phyloP scores from a whole-genome alignment of 2,888 invertebrate genomes.

The Idaea aversata region DNA sequence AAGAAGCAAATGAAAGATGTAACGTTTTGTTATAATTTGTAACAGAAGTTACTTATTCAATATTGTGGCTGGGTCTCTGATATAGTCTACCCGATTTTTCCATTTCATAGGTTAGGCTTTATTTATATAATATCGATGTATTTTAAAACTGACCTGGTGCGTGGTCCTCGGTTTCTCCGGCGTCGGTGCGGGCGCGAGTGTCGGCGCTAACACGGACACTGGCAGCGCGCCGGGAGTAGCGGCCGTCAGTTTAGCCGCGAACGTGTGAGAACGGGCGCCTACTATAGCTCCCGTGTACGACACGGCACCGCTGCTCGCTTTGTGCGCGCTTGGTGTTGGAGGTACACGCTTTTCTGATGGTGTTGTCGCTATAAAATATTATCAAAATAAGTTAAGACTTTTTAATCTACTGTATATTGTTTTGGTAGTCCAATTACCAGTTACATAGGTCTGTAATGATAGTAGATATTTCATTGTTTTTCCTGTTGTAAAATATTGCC shows the following conservation, averaged over 20 bases:
- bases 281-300: constrained; percentile 77
- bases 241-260: constrained; percentile 86
- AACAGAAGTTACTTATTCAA: too few species aligned
- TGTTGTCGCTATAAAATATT: neutral
- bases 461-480: too few species aligned
- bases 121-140: too few species aligned
- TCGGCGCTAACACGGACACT: constrained; percentile 45
- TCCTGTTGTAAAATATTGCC: too few species aligned
- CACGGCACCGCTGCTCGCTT: constrained; percentile 55
- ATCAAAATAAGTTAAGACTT: neutral
- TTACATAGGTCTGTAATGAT: too few species aligned
- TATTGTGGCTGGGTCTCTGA: too few species aligned
- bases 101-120: too few species aligned
- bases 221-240: constrained; percentile 37
- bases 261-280: constrained; percentile 83
- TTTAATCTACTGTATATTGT: too few species aligned
- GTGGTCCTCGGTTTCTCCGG: constrained; percentile 18
- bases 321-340: constrained; percentile 19
- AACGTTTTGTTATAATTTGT: too few species aligned
- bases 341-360: constrained; percentile 63
- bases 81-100: too few species aligned
- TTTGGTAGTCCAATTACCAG: too few species aligned
- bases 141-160: neutral
- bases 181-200: constrained; percentile 38
- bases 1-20: too few species aligned